Percentiles rank a stretch among this genome's conserved stretches.
These are phyloP conservation scores for Drosophila ercepeae DNA, from an alignment of 1,140 invertebrate species.

Conservation along the genomic window DNA sequence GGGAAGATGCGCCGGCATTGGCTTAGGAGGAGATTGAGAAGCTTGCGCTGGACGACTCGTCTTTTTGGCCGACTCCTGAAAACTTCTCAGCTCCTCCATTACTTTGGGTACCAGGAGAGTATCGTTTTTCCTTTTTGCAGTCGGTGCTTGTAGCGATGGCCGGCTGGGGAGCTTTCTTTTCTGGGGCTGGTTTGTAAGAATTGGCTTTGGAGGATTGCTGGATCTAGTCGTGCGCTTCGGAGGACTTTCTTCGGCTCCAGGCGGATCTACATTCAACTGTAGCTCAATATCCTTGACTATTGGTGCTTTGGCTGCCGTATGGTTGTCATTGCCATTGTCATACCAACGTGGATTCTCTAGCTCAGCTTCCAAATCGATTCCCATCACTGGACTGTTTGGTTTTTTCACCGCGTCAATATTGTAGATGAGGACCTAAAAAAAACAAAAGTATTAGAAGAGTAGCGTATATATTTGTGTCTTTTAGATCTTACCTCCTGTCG, in stretches of 20 bases:
- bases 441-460: neutral
- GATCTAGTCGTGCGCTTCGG: neutral
- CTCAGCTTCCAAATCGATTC: constrained; percentile 65
- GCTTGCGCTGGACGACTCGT: neutral
- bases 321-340: constrained; percentile 20
- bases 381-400: neutral
- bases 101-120: constrained; percentile 26
- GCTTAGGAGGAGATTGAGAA: neutral
- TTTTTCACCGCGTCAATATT: constrained; percentile 47
- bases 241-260: neutral
- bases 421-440: constrained; percentile 53
- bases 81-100: constrained; percentile 23
- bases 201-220: constrained; percentile 21
- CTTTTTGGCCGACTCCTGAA: neutral
- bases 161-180: constrained; percentile 1
- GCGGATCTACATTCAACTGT: neutral
- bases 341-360: constrained; percentile 77
- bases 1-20: neutral
- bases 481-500: constrained; percentile 46
- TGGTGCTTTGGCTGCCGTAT: constrained; percentile 9
- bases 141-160: neutral
- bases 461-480: neutral
- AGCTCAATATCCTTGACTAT: constrained; percentile 25
- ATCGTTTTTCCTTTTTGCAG: constrained; percentile 30
- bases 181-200: constrained; percentile 48